Percentiles rank a stretch among this genome's conserved stretches.
phyloP scores from a whole-genome alignment of 2,797 vertebrate species.

The Saxicola maurus region DNA sequence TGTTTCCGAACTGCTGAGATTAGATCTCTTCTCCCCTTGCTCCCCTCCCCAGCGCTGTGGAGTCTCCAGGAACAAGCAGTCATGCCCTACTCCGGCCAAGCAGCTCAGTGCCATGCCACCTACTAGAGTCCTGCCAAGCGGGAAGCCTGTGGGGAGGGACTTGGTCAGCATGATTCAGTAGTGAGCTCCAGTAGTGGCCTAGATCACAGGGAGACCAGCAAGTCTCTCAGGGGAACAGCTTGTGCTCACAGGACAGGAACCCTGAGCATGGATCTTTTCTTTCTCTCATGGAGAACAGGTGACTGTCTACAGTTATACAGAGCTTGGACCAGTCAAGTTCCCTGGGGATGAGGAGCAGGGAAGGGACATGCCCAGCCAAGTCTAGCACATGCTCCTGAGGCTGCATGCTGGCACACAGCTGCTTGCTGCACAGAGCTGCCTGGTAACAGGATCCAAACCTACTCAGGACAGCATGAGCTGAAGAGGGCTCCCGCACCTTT shows the following conservation, averaged over 20 bases:
- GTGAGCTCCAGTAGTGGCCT: not conserved
- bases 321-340: not conserved
- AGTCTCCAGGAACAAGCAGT: not conserved
- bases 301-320: not conserved
- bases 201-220: not conserved
- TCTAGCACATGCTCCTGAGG: slow-evolving; percentile 29
- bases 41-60: not conserved
- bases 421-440: not conserved
- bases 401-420: not conserved
- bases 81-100: not conserved
- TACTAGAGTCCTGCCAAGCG: not conserved
- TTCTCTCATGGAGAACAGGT: not conserved
- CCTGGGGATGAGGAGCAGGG: not conserved
- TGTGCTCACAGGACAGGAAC: not conserved
- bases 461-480: slow-evolving; percentile 4
- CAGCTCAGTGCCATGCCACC: not conserved
- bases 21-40: not conserved
- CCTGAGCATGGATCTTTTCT: fast-evolving
- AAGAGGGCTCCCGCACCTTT: slow-evolving; percentile 17
- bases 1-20: not conserved
- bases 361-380: slow-evolving; percentile 5
- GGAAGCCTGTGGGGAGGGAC: not conserved
- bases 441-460: slow-evolving; percentile 18
- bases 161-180: not conserved
- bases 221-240: not conserved